Percentiles rank a stretch among this genome's conserved stretches.
These are phyloP conservation scores for Sogatella furcifera DNA, from an alignment of 1,140 invertebrate species.

Conservation along the genomic window DNA sequence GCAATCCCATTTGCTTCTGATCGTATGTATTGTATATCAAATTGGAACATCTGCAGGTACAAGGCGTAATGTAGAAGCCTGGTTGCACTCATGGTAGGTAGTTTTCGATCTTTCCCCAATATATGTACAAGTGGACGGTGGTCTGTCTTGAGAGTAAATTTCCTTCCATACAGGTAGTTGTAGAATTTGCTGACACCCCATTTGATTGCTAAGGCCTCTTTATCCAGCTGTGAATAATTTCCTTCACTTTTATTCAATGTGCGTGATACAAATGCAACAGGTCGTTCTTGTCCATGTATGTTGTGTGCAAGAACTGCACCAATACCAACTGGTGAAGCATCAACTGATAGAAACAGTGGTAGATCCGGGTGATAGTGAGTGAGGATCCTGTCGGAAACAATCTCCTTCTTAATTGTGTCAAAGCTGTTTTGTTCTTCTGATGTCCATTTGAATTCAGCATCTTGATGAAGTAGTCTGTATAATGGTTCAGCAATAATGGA, in stretches of 20 bases:
- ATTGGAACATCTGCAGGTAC: no score
- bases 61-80: slow-evolving; percentile 22
- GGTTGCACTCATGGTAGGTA: slow-evolving; percentile 24
- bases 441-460: no score
- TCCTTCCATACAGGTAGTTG: slow-evolving; percentile 32
- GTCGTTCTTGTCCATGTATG: slow-evolving; percentile 7
- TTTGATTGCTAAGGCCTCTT: slow-evolving; percentile 37
- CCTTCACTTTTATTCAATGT: slow-evolving; percentile 28
- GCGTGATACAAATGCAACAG: slow-evolving; percentile 31
- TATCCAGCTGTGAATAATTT: slow-evolving; percentile 38
- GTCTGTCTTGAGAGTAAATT: slow-evolving; percentile 36
- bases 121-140: slow-evolving; percentile 36
- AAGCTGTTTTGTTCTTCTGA: no score
- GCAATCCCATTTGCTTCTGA: no score
- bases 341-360: no score
- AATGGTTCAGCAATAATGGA: no score
- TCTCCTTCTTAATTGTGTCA: no score
- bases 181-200: slow-evolving; percentile 33
- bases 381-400: no score
- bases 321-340: slow-evolving; percentile 14
- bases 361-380: no score
- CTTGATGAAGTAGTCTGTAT: no score
- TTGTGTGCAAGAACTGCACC: background rate
- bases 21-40: no score
- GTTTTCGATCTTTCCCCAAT: slow-evolving; percentile 27